Percentiles rank a stretch among this genome's conserved stretches.
These are phyloP conservation scores for Cephalopterus ornatus DNA, from an alignment of 2,113 vertebrate species.

Conservation along the genomic window DNA sequence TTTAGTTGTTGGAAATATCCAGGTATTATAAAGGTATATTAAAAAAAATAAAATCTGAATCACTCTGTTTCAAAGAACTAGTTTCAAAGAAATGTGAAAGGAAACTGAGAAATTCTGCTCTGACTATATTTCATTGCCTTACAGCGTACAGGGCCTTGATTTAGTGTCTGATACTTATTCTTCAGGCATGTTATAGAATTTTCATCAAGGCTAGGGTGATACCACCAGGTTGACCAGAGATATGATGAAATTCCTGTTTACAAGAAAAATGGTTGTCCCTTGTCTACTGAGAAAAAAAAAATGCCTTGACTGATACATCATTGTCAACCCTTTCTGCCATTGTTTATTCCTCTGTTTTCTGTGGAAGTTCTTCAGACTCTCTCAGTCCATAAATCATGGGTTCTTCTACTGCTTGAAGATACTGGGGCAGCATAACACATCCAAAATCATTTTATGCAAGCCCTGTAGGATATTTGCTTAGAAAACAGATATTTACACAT, in stretches of 20 bases:
- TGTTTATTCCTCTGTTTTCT: conserved; percentile 61
- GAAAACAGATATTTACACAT: not conserved
- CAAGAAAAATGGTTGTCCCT: conserved; percentile 42
- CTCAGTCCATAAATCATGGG: conserved; percentile 56
- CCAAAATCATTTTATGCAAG: not conserved
- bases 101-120: not conserved
- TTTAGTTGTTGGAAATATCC: not conserved
- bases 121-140: not conserved
- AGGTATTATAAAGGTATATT: not conserved
- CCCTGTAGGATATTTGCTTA: not conserved
- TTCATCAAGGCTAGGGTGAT: conserved; percentile 43
- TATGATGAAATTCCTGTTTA: conserved; percentile 59
- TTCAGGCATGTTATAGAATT: not conserved
- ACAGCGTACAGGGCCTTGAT: not conserved
- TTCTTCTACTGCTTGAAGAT: conserved; percentile 37
- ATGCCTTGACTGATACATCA: conserved; percentile 42
- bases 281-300: conserved; percentile 25
- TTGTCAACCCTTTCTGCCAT: conserved; percentile 40
- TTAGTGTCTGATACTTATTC: conserved; percentile 4
- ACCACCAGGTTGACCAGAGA: conserved; percentile 48
- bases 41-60: not conserved
- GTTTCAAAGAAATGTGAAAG: not conserved
- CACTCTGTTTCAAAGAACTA: not conserved
- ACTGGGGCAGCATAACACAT: not conserved
- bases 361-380: conserved; percentile 3